Percentiles rank a stretch among this genome's conserved stretches.
Evolutionary conservation across 2,888 invertebrate genomes (phyloP).

Genomic region (Corythucha ciliata): DNA sequence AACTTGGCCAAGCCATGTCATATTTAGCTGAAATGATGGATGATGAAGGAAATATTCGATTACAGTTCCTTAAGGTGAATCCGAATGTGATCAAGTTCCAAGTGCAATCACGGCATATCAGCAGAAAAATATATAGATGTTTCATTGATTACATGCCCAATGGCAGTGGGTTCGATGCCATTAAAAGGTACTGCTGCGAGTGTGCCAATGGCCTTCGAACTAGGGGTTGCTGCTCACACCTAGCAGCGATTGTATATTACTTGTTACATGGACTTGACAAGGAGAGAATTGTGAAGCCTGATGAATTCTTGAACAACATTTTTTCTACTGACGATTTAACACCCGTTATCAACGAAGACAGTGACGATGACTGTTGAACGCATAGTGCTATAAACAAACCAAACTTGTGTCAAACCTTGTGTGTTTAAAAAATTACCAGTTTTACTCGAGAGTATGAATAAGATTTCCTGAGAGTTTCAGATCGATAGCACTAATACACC

Average conservation of each 20-base stretch:
- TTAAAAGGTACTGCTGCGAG: too few species aligned
- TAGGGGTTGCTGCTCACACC: background rate
- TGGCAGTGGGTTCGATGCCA: too few species aligned
- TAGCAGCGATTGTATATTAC: background rate
- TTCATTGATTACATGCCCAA: too few species aligned
- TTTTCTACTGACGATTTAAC: background rate
- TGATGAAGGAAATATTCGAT: background rate
- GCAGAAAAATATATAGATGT: background rate
- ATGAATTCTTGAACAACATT: background rate
- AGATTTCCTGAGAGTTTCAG: too few species aligned
- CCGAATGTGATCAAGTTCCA: background rate
- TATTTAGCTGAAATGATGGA: slow-evolving; percentile 14
- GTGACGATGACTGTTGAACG: background rate
- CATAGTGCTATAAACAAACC: too few species aligned
- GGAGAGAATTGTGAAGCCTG: background rate
- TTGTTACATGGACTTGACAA: background rate
- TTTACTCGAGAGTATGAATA: too few species aligned
- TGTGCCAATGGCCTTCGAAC: slow-evolving; percentile 1
- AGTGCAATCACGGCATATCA: background rate
- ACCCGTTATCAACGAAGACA: background rate
- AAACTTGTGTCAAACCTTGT: too few species aligned
- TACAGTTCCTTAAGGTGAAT: background rate
- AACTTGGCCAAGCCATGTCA: slow-evolving; percentile 27
- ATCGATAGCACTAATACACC: too few species aligned
- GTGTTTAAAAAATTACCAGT: too few species aligned